Base-by-base conservation (phyloP, 2,113 vertebrate species). In the Hippocampus abdominalis region DNA sequence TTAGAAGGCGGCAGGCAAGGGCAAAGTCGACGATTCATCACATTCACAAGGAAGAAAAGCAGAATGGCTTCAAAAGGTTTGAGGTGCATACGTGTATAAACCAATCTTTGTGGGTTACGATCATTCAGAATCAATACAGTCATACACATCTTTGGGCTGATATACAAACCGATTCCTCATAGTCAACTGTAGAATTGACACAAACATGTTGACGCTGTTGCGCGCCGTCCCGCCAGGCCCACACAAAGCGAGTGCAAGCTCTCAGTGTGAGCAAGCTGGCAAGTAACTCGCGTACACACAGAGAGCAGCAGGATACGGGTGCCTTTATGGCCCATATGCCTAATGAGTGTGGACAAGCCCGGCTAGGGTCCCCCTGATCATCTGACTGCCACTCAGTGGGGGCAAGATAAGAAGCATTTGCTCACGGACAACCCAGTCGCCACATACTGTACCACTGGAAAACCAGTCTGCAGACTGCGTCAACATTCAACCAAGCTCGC, bases 321-420 rank as follows among this genome's bases (percentile, higher is more conserved):
- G 56, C 73, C 59, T 72, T 64, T 82, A 70, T 74, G 70, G 54
- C 66, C 69, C 1, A 69, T 70, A 69, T 68, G 68, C 27, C 60
- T 83, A 84, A 88, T 86, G 74, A 85, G 62, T 72, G 74, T 68
- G 70, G 83, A 88, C 79, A 78, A 51, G 79, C 70, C 74, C 69
- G 67, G 80, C 71, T 49, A 76, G 71, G 71, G 66, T 74, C 72
- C 73, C 78, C 75, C 76, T 80, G 76, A 88, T 85, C 77, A 3
- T 12, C 64, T 73, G 54, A 8, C 42, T 10, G 6, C 64, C 61
- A 75, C 74, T 39, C 78, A 75, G 75, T 51, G 0, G 77, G 80
- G 77, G 10, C 64, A 46, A 70, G 73, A 21, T 66, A 64, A 70
- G 59, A 61, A 68, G 82, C 82, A 88, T 86, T 85, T 88, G 85